Evolutionary conservation across 2,113 vertebrate species (phyloP).

Genomic region (Rissa tridactyla): DNA sequence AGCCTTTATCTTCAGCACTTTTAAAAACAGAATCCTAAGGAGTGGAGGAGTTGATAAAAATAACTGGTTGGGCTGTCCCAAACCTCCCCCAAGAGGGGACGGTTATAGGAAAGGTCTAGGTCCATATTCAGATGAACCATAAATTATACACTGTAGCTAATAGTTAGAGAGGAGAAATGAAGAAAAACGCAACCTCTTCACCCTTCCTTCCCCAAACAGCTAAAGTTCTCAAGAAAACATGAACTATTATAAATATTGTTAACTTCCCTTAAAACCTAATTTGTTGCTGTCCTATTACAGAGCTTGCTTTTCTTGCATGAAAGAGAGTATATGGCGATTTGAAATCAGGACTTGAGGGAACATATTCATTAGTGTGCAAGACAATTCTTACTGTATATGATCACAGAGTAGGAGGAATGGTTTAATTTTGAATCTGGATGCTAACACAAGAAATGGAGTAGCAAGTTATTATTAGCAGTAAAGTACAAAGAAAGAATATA

Average conservation of each 20-base stretch:
- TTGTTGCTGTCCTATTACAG: background rate
- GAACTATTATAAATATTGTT: slow-evolving; percentile 8
- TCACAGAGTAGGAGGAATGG: fast-evolving
- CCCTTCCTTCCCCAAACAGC: background rate
- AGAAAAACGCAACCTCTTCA: slow-evolving; percentile 23
- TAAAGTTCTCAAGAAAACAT: slow-evolving; percentile 44
- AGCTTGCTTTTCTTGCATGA: background rate
- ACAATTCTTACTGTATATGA: background rate
- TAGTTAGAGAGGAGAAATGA: background rate
- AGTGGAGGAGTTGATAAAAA: background rate
- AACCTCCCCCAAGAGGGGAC: background rate
- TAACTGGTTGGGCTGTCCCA: background rate
- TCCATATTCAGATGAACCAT: background rate
- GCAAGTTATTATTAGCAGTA: background rate
- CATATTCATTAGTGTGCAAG: background rate
- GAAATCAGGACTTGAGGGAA: background rate
- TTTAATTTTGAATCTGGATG: background rate
- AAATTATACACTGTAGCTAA: background rate
- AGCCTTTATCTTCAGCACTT: background rate
- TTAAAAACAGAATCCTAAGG: background rate
- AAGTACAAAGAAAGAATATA: background rate
- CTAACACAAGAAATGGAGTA: background rate
- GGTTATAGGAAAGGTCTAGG: background rate
- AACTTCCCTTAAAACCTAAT: background rate
- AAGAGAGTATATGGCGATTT: background rate